These are phyloP conservation scores for Nomada hirtipes DNA, from an alignment of 2,888 invertebrate species.

Conservation along the genomic window DNA sequence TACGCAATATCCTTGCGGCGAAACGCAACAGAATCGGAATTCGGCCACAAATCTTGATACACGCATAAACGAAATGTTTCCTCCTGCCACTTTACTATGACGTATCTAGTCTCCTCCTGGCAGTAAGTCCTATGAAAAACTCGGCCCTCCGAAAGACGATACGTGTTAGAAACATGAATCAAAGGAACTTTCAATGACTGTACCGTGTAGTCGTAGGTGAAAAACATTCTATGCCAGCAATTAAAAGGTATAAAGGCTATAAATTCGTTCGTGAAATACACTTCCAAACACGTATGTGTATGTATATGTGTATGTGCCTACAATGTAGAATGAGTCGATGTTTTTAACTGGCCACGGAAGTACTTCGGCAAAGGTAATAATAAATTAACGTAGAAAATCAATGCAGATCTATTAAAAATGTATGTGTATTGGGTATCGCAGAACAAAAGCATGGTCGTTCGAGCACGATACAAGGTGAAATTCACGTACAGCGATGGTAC, in stretches of 20 bases:
- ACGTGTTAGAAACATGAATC: background rate
- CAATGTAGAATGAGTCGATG: too few relatives aligned
- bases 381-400: constrained; percentile 27
- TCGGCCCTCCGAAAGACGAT: background rate
- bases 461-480: constrained; percentile 15
- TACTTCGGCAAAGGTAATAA: constrained; percentile 1
- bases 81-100: constrained; percentile 1
- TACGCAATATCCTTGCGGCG: constrained; percentile 48
- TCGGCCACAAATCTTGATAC: constrained; percentile 35
- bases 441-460: constrained; percentile 1
- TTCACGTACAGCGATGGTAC: constrained; percentile 7
- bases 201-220: background rate
- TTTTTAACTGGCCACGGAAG: constrained; percentile 15
- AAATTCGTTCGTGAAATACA: background rate
- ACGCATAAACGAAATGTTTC: constrained; percentile 15
- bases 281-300: too few relatives aligned
- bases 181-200: background rate
- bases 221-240: too few relatives aligned
- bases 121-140: constrained; percentile 4
- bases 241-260: too few relatives aligned
- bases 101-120: constrained; percentile 38
- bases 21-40: constrained; percentile 35
- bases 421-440: background rate
- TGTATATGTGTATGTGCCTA: too few relatives aligned
- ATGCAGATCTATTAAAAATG: background rate